phyloP scores from a whole-genome alignment of 2,888 invertebrate genomes.

The Hymenopus coronatus region DNA sequence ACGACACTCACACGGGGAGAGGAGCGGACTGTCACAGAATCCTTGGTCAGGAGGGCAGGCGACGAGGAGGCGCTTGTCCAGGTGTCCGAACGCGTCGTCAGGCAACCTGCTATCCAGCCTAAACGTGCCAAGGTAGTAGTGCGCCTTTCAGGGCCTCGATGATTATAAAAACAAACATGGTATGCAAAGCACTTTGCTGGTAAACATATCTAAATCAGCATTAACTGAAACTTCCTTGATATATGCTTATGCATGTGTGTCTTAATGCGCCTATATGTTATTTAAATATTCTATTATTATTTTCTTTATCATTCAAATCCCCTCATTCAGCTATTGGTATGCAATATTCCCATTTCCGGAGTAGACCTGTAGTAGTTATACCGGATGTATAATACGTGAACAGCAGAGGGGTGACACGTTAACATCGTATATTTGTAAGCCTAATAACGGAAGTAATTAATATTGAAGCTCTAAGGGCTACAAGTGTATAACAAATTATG shows the following conservation, averaged over 20 bases:
- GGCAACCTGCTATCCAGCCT: conserved; percentile 47
- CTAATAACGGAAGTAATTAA: no score
- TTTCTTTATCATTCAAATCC: background rate
- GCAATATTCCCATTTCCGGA: background rate
- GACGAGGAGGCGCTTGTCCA: conserved; percentile 16
- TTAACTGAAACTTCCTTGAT: background rate
- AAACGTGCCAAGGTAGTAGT: conserved; percentile 72
- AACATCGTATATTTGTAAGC: no score
- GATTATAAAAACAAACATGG: background rate
- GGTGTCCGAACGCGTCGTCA: conserved; percentile 36
- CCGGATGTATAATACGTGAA: no score
- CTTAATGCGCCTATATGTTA: no score
- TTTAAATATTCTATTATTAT: no score
- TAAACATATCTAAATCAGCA: background rate
- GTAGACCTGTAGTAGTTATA: background rate
- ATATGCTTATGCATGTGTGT: no score
- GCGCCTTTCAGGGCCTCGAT: background rate
- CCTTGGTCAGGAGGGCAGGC: conserved; percentile 31
- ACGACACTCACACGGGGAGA: conserved; percentile 85
- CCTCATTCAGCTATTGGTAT: no score
- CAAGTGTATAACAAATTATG: no score
- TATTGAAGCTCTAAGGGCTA: no score
- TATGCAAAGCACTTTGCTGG: background rate
- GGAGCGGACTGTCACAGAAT: conserved; percentile 71
- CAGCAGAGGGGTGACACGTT: no score